phyloP scores from a whole-genome alignment of 2,113 vertebrate species.

The Anhinga rufa region DNA sequence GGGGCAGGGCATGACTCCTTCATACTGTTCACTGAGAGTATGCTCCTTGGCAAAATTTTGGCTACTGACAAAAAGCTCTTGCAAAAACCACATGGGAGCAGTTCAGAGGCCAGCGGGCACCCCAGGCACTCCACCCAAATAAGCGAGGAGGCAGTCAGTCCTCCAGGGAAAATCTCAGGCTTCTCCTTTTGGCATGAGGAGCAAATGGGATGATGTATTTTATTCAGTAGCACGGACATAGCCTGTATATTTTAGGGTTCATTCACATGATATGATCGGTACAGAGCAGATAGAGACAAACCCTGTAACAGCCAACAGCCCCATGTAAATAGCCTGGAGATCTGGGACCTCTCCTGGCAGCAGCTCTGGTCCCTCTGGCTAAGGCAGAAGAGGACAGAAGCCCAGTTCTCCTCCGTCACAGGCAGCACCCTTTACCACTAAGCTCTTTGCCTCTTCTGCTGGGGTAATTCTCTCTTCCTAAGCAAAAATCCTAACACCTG shows the following conservation, averaged over 20 bases:
- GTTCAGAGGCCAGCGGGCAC: background rate
- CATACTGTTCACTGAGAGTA: background rate
- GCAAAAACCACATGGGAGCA: background rate
- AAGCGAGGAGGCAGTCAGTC: background rate
- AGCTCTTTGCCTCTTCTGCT: background rate
- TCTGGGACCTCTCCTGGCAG: background rate
- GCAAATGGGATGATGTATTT: background rate
- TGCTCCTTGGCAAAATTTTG: background rate
- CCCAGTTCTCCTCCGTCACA: background rate
- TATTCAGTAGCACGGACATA: background rate
- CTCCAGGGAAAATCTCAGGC: background rate
- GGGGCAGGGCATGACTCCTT: background rate
- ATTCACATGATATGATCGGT: background rate
- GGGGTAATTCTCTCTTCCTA: background rate
- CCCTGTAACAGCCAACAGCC: background rate
- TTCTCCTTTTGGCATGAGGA: background rate
- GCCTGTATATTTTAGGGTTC: background rate
- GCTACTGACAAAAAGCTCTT: background rate
- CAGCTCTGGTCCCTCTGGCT: background rate
- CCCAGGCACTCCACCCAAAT: background rate
- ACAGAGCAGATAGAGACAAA: accelerated
- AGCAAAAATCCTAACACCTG: background rate
- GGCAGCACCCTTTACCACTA: background rate
- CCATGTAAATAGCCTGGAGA: background rate
- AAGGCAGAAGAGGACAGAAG: background rate